These are phyloP conservation scores for Notamacropus eugenii DNA, from an alignment of 2,797 vertebrate species.

Conservation along the genomic window DNA sequence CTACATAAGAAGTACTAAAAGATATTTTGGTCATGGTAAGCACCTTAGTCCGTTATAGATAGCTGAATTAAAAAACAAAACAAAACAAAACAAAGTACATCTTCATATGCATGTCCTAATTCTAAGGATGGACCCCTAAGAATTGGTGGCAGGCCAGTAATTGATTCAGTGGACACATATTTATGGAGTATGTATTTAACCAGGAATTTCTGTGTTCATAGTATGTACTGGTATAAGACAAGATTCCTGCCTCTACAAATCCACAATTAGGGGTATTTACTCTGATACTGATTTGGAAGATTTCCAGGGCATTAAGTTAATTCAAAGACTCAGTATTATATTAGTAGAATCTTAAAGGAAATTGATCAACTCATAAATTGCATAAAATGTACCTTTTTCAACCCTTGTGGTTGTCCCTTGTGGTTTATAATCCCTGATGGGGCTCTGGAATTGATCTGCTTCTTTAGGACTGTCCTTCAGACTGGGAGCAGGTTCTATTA, in stretches of 20 bases:
- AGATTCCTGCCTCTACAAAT: background rate
- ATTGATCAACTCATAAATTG: constrained; percentile 8
- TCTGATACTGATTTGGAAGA: background rate
- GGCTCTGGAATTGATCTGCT: background rate
- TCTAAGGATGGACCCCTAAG: background rate
- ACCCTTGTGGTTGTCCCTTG: background rate
- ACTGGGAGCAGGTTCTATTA: background rate
- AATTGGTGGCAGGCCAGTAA: background rate
- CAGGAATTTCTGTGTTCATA: background rate
- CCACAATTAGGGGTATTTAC: background rate
- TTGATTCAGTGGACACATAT: background rate
- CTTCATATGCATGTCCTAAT: background rate
- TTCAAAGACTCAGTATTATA: background rate
- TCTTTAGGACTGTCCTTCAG: background rate
- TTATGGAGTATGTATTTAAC: background rate
- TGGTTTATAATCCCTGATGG: background rate
- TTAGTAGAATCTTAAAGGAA: constrained; percentile 5
- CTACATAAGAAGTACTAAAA: background rate
- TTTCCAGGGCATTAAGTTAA: background rate
- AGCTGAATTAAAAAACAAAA: background rate
- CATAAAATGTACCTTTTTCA: constrained; percentile 1
- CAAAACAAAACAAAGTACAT: background rate
- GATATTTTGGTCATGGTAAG: background rate
- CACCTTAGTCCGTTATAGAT: background rate
- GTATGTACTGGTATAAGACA: constrained; percentile 8